Conservation (phyloP, 2,888 invertebrate genomes). For the Acanthosepion pharaonis region DNA sequence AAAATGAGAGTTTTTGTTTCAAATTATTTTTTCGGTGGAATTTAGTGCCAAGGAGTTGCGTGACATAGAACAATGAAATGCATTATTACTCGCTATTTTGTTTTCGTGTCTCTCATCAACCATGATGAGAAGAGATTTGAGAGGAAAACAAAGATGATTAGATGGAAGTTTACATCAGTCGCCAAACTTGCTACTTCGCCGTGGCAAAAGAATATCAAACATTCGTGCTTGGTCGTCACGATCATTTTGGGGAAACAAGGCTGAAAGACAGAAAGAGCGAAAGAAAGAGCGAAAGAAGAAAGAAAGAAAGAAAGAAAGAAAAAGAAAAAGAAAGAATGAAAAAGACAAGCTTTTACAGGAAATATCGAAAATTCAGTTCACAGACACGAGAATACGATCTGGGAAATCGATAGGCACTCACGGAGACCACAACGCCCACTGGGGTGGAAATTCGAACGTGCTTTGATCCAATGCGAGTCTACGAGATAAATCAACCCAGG, state of each 20-base stretch:
- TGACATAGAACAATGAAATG: background rate
- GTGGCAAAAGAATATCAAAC: background rate
- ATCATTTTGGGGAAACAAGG: background rate
- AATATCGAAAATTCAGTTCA: background rate
- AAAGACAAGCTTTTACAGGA: background rate
- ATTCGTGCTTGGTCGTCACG: background rate
- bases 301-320: background rate
- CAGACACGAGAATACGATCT: background rate
- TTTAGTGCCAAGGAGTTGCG: background rate
- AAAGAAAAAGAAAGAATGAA: background rate
- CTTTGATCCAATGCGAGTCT: no score
- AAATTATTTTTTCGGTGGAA: background rate
- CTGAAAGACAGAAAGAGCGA: background rate
- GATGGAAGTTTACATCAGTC: background rate
- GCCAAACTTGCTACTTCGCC: background rate
- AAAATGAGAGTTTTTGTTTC: background rate
- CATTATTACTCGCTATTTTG: background rate
- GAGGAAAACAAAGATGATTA: no score
- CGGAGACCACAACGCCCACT: background rate
- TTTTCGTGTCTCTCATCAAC: background rate
- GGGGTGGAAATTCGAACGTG: background rate
- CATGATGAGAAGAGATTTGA: background rate
- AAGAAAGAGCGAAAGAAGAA: background rate
- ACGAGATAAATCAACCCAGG: no score
- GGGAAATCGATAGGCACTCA: background rate